Conservation (phyloP, 2,113 vertebrate species). For the Rhinopomastus cyanomelas region DNA sequence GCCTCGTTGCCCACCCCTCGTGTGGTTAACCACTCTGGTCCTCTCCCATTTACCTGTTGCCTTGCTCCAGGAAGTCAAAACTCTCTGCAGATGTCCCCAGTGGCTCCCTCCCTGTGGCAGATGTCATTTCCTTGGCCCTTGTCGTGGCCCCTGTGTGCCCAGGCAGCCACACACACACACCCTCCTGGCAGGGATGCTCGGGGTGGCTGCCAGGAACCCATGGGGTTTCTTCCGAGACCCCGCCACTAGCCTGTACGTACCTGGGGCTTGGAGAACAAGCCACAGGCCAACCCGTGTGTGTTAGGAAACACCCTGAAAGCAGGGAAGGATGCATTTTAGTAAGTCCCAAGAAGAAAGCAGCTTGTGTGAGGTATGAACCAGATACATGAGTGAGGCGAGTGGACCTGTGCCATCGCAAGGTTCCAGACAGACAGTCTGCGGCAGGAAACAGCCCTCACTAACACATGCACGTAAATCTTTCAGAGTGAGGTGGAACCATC, state of each 20-base stretch:
- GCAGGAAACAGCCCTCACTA: not conserved
- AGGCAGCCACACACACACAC: not conserved
- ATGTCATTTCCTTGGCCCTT: slow-evolving; percentile 6
- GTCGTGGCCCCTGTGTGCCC: not conserved
- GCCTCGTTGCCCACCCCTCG: not conserved
- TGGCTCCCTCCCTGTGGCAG: not conserved
- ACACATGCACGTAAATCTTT: not conserved
- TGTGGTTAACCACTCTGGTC: not conserved
- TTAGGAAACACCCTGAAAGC: slow-evolving; percentile 7
- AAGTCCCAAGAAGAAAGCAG: not conserved
- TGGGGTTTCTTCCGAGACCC: not conserved
- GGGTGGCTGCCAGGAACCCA: not conserved
- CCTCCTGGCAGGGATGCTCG: not conserved
- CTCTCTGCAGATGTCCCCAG: not conserved
- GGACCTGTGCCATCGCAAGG: not conserved
- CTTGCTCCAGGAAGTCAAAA: fast-evolving
- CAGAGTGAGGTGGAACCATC: slow-evolving; percentile 2
- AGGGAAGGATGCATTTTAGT: not conserved
- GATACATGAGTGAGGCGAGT: not conserved
- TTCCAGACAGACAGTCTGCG: not conserved
- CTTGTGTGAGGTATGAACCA: not conserved
- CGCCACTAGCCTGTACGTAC: not conserved
- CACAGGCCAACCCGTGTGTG: not conserved
- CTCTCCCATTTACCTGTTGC: not conserved
- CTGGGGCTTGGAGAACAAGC: not conserved